Percentiles rank a stretch among this genome's conserved stretches.
These are phyloP conservation scores for Ganaspis brasiliensis DNA, from an alignment of 2,888 invertebrate species.

Conservation along the genomic window DNA sequence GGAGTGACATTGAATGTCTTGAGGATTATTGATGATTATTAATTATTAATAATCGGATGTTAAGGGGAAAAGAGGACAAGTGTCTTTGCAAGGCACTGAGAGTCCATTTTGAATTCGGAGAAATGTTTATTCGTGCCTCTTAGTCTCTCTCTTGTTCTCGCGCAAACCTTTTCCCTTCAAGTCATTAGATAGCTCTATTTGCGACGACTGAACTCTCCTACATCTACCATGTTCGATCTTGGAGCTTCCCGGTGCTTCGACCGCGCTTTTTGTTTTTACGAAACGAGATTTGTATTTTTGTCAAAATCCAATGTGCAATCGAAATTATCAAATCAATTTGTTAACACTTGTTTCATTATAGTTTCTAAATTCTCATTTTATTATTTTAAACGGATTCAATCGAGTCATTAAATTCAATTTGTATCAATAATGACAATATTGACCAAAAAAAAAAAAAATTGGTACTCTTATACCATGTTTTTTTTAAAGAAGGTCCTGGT, in stretches of 20 bases:
- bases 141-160: conserved; percentile 42
- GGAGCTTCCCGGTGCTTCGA: conserved; percentile 61
- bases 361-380: conserved; percentile 37
- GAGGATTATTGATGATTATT: conserved; percentile 20
- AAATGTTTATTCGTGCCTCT: conserved; percentile 27
- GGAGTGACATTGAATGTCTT: conserved; percentile 32
- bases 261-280: conserved; percentile 56
- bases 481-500: no score
- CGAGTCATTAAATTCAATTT: no score
- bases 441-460: no score
- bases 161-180: conserved; percentile 42
- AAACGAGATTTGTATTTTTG: conserved; percentile 32
- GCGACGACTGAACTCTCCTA: conserved; percentile 41
- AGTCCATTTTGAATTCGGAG: conserved; percentile 8
- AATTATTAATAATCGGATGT: no score
- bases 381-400: no score
- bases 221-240: conserved; percentile 49
- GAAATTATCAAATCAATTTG: conserved; percentile 16
- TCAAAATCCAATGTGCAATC: conserved; percentile 34
- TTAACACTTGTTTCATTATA: conserved; percentile 33
- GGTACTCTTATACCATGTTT: no score
- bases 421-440: no score
- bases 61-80: background rate
- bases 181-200: conserved; percentile 47
- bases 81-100: conserved; percentile 9